Base-by-base conservation (phyloP, 2,113 vertebrate genomes). In the Odocoileus virginianus region DNA sequence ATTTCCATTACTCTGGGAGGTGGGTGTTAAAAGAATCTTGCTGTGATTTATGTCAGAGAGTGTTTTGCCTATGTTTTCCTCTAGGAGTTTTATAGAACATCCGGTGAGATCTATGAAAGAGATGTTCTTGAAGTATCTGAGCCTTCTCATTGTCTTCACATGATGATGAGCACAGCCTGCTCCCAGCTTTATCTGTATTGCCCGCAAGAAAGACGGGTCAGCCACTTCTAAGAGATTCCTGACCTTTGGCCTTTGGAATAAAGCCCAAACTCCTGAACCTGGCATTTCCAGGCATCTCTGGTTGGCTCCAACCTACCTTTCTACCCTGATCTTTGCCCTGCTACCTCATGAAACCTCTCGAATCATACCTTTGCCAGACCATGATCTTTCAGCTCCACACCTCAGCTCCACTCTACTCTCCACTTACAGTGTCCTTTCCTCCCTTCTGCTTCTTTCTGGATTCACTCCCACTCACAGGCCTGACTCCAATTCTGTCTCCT, bases 201-300 rank as follows among this genome's bases (percentile, higher is more conserved):
- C 92, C 25, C 25, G n/a, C 71, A 89, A 93, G 76, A 97, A 54
- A 96, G 55, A 87, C 5, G n/a, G 54, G 25, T 85, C 82, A 95
- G 28, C 30, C 45, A 74, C 52, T 92, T 97, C 94, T 58, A 94
- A 97, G 61, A 74, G 47, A 71, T 3, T 93, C 67, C 50, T 91
- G 83, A 85, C 55, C 50, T 88, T 67, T 95, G 84, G 55, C 88
- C 23, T 96, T 82, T 83, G 60, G 28, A 91, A 93, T 90, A 50
- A 71, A 74, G 71, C 86, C 71, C 61, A 94, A 45, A 83, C 36
- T 89, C 52, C 36, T 86, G 91, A 97, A 93, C 58, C 43, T 91
- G 84, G 79, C 36, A 89, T 92, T 96, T 96, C 61, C 78, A 89
- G 71, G 78, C 85, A 12, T 82, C 45, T 60, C 55, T 50, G 55